A percentile compares a stretch with the other conserved stretches of the same genome.
Conservation (phyloP, 2,113 vertebrate species). For the Zingel zingel region DNA sequence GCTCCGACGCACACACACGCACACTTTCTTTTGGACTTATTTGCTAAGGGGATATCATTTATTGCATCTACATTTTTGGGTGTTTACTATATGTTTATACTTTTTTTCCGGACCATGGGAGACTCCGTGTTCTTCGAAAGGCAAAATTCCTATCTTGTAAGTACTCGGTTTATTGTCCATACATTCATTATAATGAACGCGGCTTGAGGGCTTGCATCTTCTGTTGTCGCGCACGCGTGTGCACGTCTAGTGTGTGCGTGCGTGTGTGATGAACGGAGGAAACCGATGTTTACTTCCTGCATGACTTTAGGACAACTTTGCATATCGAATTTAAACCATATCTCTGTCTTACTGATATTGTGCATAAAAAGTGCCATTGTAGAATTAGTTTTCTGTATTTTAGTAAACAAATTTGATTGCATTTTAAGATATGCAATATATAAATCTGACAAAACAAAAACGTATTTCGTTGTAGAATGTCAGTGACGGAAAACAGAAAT, state of each 20-base stretch:
- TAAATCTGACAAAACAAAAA: neutral
- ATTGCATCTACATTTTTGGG: slow-evolving; percentile 20
- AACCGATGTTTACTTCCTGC: slow-evolving; percentile 30
- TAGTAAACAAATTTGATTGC: neutral
- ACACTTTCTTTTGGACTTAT: slow-evolving; percentile 39
- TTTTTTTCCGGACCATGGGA: slow-evolving; percentile 82
- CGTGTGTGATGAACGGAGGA: neutral
- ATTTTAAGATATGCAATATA: neutral
- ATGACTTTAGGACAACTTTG: neutral
- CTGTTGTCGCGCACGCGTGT: neutral
- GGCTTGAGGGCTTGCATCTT: neutral
- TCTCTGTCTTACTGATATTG: neutral
- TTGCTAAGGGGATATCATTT: slow-evolving; percentile 40
- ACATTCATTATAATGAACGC: slow-evolving; percentile 16
- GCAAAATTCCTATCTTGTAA: slow-evolving; percentile 91
- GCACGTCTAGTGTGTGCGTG: neutral
- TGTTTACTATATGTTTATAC: slow-evolving; percentile 80
- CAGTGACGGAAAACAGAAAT: slow-evolving; percentile 2
- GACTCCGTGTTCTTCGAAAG: slow-evolving; percentile 89
- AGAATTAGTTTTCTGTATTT: neutral
- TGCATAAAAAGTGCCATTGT: neutral
- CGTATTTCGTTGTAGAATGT: neutral
- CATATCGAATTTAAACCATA: neutral
- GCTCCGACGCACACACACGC: slow-evolving; percentile 16
- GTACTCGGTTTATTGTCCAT: slow-evolving; percentile 68